Evolutionary conservation across 2,888 invertebrate species (phyloP).

Genomic region (Agriopis marginaria): DNA sequence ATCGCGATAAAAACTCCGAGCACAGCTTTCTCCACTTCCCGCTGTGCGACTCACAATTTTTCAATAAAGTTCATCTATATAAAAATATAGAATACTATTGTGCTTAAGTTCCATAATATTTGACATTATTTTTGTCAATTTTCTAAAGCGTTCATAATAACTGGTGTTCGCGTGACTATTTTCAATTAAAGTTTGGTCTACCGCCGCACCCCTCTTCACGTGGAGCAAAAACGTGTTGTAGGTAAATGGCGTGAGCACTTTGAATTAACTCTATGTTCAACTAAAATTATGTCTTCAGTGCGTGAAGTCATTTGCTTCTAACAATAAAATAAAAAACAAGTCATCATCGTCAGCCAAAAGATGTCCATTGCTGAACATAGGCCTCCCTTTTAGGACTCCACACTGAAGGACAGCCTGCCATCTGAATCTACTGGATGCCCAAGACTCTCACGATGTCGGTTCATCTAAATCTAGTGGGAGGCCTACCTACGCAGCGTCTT

Average conservation of each 20-base stretch:
- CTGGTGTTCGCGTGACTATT: slow-evolving; percentile 57
- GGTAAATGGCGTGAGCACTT: slow-evolving; percentile 48
- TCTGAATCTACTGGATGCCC: too few species aligned
- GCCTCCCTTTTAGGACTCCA: too few species aligned
- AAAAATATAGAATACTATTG: too few species aligned
- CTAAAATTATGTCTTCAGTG: slow-evolving; percentile 15
- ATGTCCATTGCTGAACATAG: too few species aligned
- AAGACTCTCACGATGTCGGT: too few species aligned
- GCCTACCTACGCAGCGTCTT: too few species aligned
- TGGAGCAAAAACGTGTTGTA: slow-evolving; percentile 22
- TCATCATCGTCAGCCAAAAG: too few species aligned
- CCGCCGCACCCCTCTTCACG: slow-evolving; percentile 54
- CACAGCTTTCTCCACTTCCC: too few species aligned
- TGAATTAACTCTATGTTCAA: slow-evolving; percentile 21
- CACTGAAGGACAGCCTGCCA: too few species aligned
- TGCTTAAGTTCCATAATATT: slow-evolving; percentile 4
- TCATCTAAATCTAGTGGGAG: too few species aligned
- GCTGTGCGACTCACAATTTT: too few species aligned
- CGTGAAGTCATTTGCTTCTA: background rate
- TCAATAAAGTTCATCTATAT: background rate
- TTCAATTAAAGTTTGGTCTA: slow-evolving; percentile 59
- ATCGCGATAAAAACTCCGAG: too few species aligned
- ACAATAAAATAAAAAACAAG: background rate
- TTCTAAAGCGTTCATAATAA: slow-evolving; percentile 20
- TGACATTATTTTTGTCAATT: slow-evolving; percentile 25